Base-by-base conservation (phyloP, 1,140 invertebrate species). In the Drosophila tristis region DNA sequence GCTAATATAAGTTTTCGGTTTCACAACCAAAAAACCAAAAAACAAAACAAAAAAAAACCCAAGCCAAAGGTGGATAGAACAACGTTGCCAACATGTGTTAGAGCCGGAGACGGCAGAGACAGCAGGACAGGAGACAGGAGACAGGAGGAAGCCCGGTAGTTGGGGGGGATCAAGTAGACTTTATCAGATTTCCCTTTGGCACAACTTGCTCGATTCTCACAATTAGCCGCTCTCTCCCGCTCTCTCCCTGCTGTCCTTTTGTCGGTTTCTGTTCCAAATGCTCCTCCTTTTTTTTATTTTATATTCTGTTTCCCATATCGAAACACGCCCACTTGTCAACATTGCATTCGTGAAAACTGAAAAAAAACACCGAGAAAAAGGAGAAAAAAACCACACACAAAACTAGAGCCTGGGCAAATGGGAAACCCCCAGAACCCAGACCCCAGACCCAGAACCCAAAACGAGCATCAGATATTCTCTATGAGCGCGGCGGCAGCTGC, bases 1-100 rank as follows among this genome's bases (percentile, higher is more conserved):
- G 73, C 77, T 73, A 77, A 80, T 86, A 77, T 49, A 59, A 59
- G 80, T 86, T 43, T 86, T 81, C 45, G 54, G 78, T 87, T 86
- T 81, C 78, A 72, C 45, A 11, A 5, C 9, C 15, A 48, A 26
- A 7, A 20, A 9, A 20, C n/a, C 5, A 5, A 13, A 13, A 5
- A 20, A 20, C n/a, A n/a, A n/a, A 9, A 20, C n/a, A 8, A 5
- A 13, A 13, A 5, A 20, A 20, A 47, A 45, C 4, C 31, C 8
- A 11, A 15, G 20, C 31, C 31, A 20, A n/a, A 9, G 8, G 31
- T 35, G 31, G 0, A 35, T 35, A 25, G 4, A 5, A 29, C 20
- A 62, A 53, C 49, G 45, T 45, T 78, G 63, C 70, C 82, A 82
- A 75, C 74, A 78, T 78, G 57, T 78, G 74, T 63, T 55, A 35